Conservation (phyloP, 1,140 invertebrate genomes). For the Liolophura sinensis region DNA sequence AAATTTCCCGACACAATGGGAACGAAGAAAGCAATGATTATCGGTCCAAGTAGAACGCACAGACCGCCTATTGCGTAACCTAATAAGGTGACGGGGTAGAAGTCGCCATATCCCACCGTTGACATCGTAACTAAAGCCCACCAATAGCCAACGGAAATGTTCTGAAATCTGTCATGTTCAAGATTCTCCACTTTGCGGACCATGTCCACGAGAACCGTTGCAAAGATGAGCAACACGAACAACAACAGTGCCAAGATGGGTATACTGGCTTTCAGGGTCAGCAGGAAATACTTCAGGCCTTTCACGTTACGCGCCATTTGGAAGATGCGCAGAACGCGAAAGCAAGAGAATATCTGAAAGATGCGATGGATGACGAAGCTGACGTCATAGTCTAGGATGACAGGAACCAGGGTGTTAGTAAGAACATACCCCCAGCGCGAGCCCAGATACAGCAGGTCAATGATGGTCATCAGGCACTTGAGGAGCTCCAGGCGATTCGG, state of each 20-base stretch:
- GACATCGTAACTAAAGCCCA: conserved; percentile 61
- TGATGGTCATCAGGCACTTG: not conserved
- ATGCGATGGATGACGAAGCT: not conserved
- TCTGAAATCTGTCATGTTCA: conserved; percentile 11
- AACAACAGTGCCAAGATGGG: not conserved
- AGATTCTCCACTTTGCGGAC: conserved; percentile 13
- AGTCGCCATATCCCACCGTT: conserved; percentile 57
- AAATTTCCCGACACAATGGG: conserved; percentile 29
- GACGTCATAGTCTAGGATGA: not conserved
- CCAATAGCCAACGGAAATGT: conserved; percentile 36
- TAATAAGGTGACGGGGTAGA: conserved; percentile 11
- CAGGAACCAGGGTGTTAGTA: not conserved
- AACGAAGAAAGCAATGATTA: conserved; percentile 99
- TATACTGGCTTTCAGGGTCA: not conserved
- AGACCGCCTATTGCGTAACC: conserved; percentile 26
- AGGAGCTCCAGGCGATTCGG: not conserved
- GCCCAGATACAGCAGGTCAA: not conserved
- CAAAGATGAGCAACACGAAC: conserved; percentile 4
- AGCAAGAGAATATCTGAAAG: not conserved
- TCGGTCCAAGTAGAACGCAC: conserved; percentile 96
- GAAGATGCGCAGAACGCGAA: not conserved
- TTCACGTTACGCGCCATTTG: not conserved
- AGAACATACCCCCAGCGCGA: not conserved
- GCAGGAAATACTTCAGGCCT: not conserved
- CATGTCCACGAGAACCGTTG: conserved; percentile 9